Evolutionary conservation across 2,797 vertebrate genomes (phyloP).

Genomic region (Lerista edwardsae): DNA sequence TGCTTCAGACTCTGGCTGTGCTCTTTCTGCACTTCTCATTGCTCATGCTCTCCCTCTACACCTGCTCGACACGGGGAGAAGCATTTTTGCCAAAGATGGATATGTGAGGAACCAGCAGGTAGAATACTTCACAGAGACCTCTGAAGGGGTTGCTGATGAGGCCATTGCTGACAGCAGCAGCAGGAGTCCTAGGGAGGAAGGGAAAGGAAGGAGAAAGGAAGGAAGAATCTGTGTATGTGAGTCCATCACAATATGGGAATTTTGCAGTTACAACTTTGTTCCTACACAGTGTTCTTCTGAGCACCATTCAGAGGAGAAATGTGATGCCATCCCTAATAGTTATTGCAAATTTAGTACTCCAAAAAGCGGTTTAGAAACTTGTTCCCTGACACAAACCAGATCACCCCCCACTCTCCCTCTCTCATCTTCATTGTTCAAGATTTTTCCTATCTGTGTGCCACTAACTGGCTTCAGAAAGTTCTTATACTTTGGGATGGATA

Average conservation of each 20-base stretch:
- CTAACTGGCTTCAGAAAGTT: no score
- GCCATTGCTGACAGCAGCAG: not conserved
- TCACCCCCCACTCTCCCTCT: not conserved
- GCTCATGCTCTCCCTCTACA: accelerated
- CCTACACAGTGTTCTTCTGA: not conserved
- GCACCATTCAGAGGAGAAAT: not conserved
- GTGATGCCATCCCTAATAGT: not conserved
- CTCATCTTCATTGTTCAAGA: not conserved
- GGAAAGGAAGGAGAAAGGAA: no score
- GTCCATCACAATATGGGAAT: not conserved
- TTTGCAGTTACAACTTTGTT: not conserved
- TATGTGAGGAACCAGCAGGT: no score
- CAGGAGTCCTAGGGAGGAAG: not conserved
- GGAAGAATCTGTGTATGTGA: no score
- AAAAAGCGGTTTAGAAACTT: not conserved
- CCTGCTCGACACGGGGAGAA: constrained; percentile 26
- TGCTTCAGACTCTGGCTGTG: not conserved
- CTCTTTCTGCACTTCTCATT: not conserved
- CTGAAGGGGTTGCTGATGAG: not conserved
- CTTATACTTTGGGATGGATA: not conserved
- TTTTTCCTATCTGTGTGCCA: not conserved
- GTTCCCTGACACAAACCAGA: not conserved
- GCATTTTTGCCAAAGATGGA: accelerated
- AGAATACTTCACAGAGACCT: not conserved
- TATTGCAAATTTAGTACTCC: not conserved